Conservation (phyloP, 2,113 vertebrate genomes). For the Orientallactaga bullata region DNA sequence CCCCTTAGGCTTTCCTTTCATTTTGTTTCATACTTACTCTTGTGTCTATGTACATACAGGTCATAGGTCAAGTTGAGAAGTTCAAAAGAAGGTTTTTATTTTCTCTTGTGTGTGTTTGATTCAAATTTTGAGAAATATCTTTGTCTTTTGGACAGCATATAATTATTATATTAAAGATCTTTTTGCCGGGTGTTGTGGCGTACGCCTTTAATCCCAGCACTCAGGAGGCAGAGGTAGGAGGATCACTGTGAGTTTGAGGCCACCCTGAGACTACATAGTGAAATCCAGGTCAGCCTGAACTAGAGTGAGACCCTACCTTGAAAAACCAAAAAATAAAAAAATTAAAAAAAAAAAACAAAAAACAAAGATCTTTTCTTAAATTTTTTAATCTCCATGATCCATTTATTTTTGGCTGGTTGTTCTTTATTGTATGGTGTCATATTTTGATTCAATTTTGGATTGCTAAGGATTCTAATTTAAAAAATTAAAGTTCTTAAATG, state of each 20-base stretch:
- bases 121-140: background rate
- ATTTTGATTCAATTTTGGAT: constrained; percentile 43
- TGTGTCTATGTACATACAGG: too few relatives aligned
- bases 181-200: too few relatives aligned
- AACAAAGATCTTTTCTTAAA: too few relatives aligned
- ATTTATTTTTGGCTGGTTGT: background rate
- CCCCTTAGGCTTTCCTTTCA: background rate
- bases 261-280: too few relatives aligned
- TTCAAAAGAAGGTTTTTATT: background rate
- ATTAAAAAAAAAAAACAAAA: too few relatives aligned
- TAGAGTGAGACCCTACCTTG: too few relatives aligned
- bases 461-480: constrained; percentile 12
- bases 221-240: too few relatives aligned
- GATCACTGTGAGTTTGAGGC: too few relatives aligned
- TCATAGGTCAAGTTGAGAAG: too few relatives aligned
- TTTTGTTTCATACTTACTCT: background rate
- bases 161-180: background rate
- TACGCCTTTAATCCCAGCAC: too few relatives aligned
- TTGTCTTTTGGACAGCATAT: background rate
- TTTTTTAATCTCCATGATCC: constrained; percentile 46
- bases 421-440: background rate
- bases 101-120: background rate
- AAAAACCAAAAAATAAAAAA: too few relatives aligned
- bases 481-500: background rate
- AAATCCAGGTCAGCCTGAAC: too few relatives aligned